Evolutionary conservation across 23 tunicate genomes (phyloP), one percentile per base, ranked within the genome.

Genomic region (Aplidium turbinatum): DNA sequence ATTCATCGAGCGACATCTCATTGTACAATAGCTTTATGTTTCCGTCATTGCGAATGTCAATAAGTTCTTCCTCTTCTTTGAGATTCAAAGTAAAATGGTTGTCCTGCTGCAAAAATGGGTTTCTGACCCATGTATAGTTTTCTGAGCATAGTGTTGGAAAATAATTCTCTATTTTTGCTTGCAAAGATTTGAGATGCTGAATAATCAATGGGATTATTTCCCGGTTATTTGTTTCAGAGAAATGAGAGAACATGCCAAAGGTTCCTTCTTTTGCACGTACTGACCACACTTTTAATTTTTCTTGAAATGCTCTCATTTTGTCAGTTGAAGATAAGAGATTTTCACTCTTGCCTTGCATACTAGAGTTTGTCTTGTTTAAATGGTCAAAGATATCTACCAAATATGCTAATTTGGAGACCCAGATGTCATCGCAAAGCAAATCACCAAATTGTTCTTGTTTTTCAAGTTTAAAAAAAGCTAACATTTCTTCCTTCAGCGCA

Each of bases 311-410:
- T 62, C 69, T 62, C 38, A 62, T 62, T 62, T 62, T 62, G 69
- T 62, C 69, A 24, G 69, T 7, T 29, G 69, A 62, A 62, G 38
- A 62, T 62, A n/a, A n/a, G n/a, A 62, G 39, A 26, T 62, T 62
- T 62, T 62, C 69, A 62, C 22, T 62, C 69, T 62, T 62, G 69
- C 69, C 38, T 62, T 62, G 76, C 58, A 70, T 70, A 70, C 26
- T 70, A 45, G 76, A 70, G 47, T 70, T 70, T 70, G 76, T 70
- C 76, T 47, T 70, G 47, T 70, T 70, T 70, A 70, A 70, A 45
- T 47, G 58, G 76, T 70, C 76, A 70, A 70, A 70, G 76, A 70
- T 70, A 45, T 70, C 76, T 70, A 47, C 76, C 76, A 70, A 70
- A 70, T 70, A 70, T 47, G 58, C 76, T 70, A 70, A 70, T 47